Percentiles rank a stretch among this genome's conserved stretches.
phyloP scores from a whole-genome alignment of 2,888 invertebrate genomes.

The Alentia gelatinosa region DNA sequence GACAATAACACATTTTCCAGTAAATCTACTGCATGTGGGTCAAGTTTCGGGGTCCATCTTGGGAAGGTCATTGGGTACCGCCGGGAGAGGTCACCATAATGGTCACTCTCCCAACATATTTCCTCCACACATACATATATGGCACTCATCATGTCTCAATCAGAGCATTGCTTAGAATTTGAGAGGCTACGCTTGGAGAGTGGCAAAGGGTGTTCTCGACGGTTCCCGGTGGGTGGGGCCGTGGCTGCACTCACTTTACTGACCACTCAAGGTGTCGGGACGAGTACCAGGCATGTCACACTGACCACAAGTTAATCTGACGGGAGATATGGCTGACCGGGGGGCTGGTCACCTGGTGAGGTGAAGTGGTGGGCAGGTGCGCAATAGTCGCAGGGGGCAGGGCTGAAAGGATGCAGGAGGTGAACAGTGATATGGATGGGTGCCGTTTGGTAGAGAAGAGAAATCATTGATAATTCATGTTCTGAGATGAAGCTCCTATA shows the following conservation, averaged over 20 bases:
- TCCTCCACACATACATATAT: too few relatives aligned
- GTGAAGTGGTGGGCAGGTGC: background rate
- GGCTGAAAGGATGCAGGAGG: too few relatives aligned
- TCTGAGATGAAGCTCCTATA: too few relatives aligned
- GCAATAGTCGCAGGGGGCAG: too few relatives aligned
- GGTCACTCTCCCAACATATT: background rate
- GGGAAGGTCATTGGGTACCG: background rate
- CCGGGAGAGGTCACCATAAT: background rate
- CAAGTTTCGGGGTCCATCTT: background rate
- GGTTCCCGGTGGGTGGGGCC: background rate
- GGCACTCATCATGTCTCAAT: too few relatives aligned
- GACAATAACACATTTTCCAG: background rate
- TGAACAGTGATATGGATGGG: too few relatives aligned
- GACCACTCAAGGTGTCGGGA: constrained; percentile 10
- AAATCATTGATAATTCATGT: too few relatives aligned
- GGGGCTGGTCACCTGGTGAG: background rate
- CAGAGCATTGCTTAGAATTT: background rate
- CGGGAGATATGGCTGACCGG: background rate
- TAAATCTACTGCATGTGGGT: background rate
- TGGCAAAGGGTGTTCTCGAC: background rate
- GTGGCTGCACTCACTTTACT: background rate
- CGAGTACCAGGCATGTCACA: background rate
- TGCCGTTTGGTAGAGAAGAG: too few relatives aligned
- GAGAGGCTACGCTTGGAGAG: background rate
- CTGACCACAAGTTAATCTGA: constrained; percentile 13